Base-by-base conservation (phyloP, 2,888 invertebrate species). In the Leptinotarsa juncta region DNA sequence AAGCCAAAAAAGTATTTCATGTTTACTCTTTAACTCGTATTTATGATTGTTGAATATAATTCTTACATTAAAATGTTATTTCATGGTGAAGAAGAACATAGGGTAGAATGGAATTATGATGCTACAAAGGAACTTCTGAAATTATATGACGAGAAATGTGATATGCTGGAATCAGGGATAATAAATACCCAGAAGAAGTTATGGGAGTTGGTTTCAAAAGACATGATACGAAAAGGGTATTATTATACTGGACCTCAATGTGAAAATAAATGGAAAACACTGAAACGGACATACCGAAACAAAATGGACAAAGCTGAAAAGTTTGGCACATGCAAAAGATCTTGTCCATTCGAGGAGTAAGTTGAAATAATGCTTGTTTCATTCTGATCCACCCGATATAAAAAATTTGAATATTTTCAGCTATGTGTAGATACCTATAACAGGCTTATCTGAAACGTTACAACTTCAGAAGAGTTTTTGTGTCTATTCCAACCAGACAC, bases 191-290 rank as follows among this genome's bases (percentile, higher is more conserved):
- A 78, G 51, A 80, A 78, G 60, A 79, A 76, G 67, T 57, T 80
- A 42, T 80, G 80, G 80, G 79, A 80, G 71, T 50, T 80, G 3
- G 77, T 79, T 7, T 74, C 80, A 7, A 80, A 78, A 51, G 78
- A 77, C 26, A 70, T 80, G 75, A 71, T 72, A n/a, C 77, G 76
- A 48, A 79, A 78, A 53, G 76, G 72, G 3, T 76, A 55, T 60
- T 77, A 77, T 65, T 80, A 78, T 42, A 77, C 72, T 50, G 74
- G 73, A 20, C 55, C 72, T 0, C 77, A 78, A 55, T 80, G 78
- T 69, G 77, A 77, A 50, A 79, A 80, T 68, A 80, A 80, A 67
- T 80, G 80, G 80, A 80, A 79, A 67, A 78, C 79, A 7, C 51
- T 80, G 49, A 80, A 79, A 75, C 53, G 80, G 12, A 70, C 71